phyloP scores from a whole-genome alignment of 2,888 invertebrate genomes.

The Atrina japonica region DNA sequence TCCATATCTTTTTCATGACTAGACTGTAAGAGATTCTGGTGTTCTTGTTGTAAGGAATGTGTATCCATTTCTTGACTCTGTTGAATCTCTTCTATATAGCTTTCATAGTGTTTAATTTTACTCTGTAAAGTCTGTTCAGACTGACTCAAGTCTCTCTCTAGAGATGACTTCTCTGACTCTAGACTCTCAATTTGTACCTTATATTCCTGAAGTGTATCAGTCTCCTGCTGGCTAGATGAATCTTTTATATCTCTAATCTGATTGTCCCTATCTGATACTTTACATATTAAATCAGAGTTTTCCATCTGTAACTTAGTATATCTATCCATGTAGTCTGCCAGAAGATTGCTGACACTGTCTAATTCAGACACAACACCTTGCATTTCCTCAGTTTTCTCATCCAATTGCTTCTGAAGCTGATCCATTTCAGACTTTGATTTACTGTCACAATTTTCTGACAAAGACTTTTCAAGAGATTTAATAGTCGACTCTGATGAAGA shows the following conservation, averaged over 20 bases:
- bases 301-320: slow-evolving; percentile 29
- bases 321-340: slow-evolving; percentile 30
- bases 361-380: slow-evolving; percentile 36
- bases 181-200: slow-evolving; percentile 36
- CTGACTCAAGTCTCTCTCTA: slow-evolving; percentile 23
- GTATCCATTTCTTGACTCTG: slow-evolving; percentile 53
- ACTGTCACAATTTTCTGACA: slow-evolving; percentile 6
- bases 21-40: slow-evolving; percentile 36
- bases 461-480: slow-evolving; percentile 5
- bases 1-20: slow-evolving; percentile 54
- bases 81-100: slow-evolving; percentile 61
- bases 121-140: slow-evolving; percentile 43
- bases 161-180: slow-evolving; percentile 19
- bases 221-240: slow-evolving; percentile 23
- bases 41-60: slow-evolving; percentile 55
- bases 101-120: slow-evolving; percentile 62
- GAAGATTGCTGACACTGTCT: slow-evolving; percentile 34
- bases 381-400: slow-evolving; percentile 29
- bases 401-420: slow-evolving; percentile 25
- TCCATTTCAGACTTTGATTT: slow-evolving; percentile 34
- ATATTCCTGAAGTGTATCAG: slow-evolving; percentile 35
- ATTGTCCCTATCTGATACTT: slow-evolving; percentile 46
- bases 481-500: slow-evolving; percentile 17
- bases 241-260: slow-evolving; percentile 39
- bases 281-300: slow-evolving; percentile 53